Conservation (phyloP, 2,888 invertebrate genomes). For the Chromoteleia sp. region DNA sequence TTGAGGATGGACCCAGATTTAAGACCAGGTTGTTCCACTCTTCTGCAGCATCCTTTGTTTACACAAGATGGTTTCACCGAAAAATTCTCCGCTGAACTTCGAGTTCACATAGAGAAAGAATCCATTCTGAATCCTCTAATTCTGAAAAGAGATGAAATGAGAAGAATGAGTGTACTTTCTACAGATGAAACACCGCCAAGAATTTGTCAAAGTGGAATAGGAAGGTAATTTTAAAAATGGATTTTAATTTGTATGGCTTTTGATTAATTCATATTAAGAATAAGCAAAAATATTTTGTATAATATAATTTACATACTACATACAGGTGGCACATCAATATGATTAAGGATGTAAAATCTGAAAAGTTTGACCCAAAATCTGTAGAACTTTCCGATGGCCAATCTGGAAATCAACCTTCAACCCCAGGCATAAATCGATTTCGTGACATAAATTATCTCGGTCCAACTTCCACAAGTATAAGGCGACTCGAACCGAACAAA, state of each 20-base stretch:
- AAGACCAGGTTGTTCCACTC: conserved; percentile 87
- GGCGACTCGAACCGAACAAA: conserved; percentile 75
- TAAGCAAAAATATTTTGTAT: too few species aligned
- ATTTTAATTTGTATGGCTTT: too few species aligned
- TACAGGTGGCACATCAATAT: conserved; percentile 80
- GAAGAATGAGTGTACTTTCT: conserved; percentile 72
- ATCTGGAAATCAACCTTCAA: conserved; percentile 43
- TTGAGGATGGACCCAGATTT: conserved; percentile 88
- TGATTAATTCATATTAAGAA: too few species aligned
- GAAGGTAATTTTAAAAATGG: conserved; percentile 73
- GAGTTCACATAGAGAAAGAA: conserved; percentile 88
- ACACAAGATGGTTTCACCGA: conserved; percentile 88
- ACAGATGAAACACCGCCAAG: conserved; percentile 73
- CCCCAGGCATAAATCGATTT: conserved; percentile 56
- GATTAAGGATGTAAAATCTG: conserved; percentile 73
- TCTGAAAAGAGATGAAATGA: conserved; percentile 78
- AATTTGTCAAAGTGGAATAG: conserved; percentile 75
- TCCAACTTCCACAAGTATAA: conserved; percentile 77
- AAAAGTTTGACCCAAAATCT: conserved; percentile 54
- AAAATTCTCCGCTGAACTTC: conserved; percentile 88
- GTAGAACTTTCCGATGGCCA: conserved; percentile 37
- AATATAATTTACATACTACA: conserved; percentile 3
- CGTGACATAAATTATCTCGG: conserved; percentile 76
- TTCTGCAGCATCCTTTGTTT: conserved; percentile 89
- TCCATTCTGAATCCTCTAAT: conserved; percentile 86